Base-by-base conservation (phyloP, 2,797 vertebrate species). In the Arnoldichthys spilopterus region DNA sequence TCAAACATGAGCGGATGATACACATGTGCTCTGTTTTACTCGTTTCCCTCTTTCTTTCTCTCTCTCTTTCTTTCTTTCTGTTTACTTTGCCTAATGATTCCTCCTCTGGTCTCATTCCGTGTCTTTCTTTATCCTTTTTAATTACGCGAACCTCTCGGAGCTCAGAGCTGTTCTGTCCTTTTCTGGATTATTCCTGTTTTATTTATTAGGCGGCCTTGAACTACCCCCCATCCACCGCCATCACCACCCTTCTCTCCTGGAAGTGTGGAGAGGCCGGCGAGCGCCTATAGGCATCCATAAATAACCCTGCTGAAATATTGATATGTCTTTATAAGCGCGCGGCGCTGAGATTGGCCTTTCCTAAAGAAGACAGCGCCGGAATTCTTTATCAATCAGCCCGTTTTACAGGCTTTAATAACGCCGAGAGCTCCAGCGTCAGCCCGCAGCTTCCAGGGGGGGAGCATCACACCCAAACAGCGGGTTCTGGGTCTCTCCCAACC, bases 301-400 rank as follows among this genome's bases (percentile, higher is more conserved):
- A 85, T 85, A 80, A 82, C 83, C 70, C 79, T 84, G 61, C 56
- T 87, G 73, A 86, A 88, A 87, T 87, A 88, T 88, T 84, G 73
- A 85, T 88, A 81, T 64, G 34, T 72, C 51, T 81, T 85, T 85
- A 79, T 83, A 85, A 82, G 71, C 51, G 78, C 81, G 74, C 51
- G 56, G 72, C 77, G 72, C 62, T 37, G 62, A 43, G 37, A 64
- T 24, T 43, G 62, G 37, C 62, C 62, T 64, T 12, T 43, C n/a
- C 30, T 53, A 69, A 74, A 74, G 30, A 16, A 62, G 63, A 68
- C 78, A 69, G 70, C 22, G 18, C 54, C 63, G 54, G 30, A 62
- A 45, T 71, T 70, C 34, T 80, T 68, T 58, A 58, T 74, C 78
- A 40, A 61, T 74, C 43, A 51, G 30, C 43, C 11, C n/a, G 37